phyloP scores from a whole-genome alignment of 2,888 invertebrate genomes.

The Cataglyphis altisquamis region DNA sequence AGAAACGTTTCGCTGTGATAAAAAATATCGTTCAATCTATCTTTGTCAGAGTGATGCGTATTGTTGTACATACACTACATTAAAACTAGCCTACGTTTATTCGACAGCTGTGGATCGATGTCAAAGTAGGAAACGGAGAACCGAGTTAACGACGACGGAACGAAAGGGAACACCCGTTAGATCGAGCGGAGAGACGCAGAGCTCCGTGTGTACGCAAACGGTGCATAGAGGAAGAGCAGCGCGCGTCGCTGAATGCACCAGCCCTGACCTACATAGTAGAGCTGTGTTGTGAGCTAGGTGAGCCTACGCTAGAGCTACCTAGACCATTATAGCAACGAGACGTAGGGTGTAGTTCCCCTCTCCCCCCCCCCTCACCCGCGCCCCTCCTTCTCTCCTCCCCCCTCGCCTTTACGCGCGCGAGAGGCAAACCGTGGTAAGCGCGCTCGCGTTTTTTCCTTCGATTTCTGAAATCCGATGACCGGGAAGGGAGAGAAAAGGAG shows the following conservation, averaged over 20 bases:
- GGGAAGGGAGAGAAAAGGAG: neutral
- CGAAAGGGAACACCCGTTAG: constrained; percentile 64
- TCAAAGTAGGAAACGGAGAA: neutral
- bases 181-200: constrained; percentile 44
- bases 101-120: neutral
- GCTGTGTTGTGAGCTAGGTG: constrained; percentile 84
- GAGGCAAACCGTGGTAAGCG: constrained; percentile 60
- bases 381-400: neutral
- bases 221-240: constrained; percentile 84
- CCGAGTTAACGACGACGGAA: neutral
- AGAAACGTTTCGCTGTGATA: neutral
- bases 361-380: neutral
- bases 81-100: neutral
- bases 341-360: constrained; percentile 64
- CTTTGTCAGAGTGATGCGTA: neutral
- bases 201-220: constrained; percentile 68
- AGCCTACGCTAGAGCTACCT: constrained; percentile 80
- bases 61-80: neutral
- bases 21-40: neutral
- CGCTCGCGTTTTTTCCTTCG: constrained; percentile 55
- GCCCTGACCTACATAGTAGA: constrained; percentile 86
- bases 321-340: constrained; percentile 78
- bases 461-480: neutral
- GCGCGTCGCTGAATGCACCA: constrained; percentile 85
- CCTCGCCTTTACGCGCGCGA: constrained; percentile 44